Evolutionary conservation across 2,797 vertebrate genomes (phyloP).

Genomic region (Synanceia verrucosa): DNA sequence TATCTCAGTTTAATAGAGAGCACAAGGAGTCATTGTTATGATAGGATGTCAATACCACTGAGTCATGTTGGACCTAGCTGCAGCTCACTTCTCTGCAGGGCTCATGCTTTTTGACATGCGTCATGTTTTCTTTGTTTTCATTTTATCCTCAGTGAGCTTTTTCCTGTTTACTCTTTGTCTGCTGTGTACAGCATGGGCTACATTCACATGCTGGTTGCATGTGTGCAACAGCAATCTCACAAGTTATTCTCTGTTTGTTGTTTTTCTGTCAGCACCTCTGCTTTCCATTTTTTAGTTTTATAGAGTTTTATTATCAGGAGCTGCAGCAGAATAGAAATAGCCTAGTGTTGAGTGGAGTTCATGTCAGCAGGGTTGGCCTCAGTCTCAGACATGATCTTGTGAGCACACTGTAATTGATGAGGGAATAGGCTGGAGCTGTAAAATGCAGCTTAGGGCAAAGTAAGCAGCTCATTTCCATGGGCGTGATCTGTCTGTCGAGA

Average conservation of each 20-base stretch:
- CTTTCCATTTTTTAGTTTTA: not conserved
- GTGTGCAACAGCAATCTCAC: not conserved
- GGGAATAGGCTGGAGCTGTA: constrained; percentile 7
- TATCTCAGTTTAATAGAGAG: constrained; percentile 1
- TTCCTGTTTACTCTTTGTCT: not conserved
- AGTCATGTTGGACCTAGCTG: constrained; percentile 6
- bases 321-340: constrained; percentile 11
- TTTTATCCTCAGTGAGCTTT: not conserved
- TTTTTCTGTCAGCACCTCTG: constrained; percentile 2
- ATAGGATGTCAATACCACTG: constrained; percentile 30
- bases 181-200: not conserved
- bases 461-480: not conserved
- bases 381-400: constrained; percentile 30
- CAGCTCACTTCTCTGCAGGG: constrained; percentile 5
- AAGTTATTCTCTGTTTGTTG: not conserved
- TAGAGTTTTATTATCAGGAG: constrained; percentile 3
- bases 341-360: constrained; percentile 27
- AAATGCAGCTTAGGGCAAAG: constrained; percentile 18
- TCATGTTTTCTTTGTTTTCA: not conserved
- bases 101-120: constrained; percentile 8
- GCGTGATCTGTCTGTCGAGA: not conserved
- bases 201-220: not conserved
- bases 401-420: constrained; percentile 42
- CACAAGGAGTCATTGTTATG: constrained; percentile 38
- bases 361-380: constrained; percentile 7